Base-by-base conservation (phyloP, 2,888 invertebrate genomes). In the Acleris laterana region DNA sequence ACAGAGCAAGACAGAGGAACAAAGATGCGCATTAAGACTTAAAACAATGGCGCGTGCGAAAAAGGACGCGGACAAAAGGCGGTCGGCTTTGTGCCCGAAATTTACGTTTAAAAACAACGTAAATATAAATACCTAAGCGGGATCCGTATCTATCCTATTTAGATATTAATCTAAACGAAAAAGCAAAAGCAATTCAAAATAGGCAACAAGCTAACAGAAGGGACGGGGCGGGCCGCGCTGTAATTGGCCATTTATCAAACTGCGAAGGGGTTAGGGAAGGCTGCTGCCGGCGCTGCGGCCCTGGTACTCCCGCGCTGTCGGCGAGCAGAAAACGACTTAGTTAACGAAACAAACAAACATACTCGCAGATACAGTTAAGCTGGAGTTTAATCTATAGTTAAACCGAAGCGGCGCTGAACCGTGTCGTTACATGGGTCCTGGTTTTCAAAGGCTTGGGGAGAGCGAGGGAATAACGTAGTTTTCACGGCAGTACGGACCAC, bases 241-340 rank as follows among this genome's bases (percentile, higher is more conserved):
- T 93, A 93, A 93, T 93, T 93, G 93, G 93, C 93, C 93, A 93
- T 93, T 93, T 93, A 93, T 93, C 93, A 93, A 93, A 93, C 89
- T 83, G 90, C 85, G 91, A 91, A 93, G 93, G 93, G 93, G 93
- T 93, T 91, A 91, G 91, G 88, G 87, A 82, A 82, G 84, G 84
- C 79, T 82, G 82, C 83, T 80, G 83, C 80, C 80, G 84, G 77
- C 77, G 81, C 87, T 84, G 85, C 85, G 79, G 84, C 84, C 84
- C 85, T 86, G 83, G 85, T 87, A 76, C 83, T 67, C 63, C 60
- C 73, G 76, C 72, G 71, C 72, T 70, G 79, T 74, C 74, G 73
- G 73, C 74, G 73, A 76, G 76, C 77, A 77, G 77, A 83, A 74
- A 78, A 79, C 72, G 59, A 72, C 69, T 67, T 69, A 69, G 59